Percentiles rank a stretch among this genome's conserved stretches.
These are phyloP conservation scores for Halcyon malimbica DNA, from an alignment of 2,113 vertebrate genomes.

Conservation along the genomic window DNA sequence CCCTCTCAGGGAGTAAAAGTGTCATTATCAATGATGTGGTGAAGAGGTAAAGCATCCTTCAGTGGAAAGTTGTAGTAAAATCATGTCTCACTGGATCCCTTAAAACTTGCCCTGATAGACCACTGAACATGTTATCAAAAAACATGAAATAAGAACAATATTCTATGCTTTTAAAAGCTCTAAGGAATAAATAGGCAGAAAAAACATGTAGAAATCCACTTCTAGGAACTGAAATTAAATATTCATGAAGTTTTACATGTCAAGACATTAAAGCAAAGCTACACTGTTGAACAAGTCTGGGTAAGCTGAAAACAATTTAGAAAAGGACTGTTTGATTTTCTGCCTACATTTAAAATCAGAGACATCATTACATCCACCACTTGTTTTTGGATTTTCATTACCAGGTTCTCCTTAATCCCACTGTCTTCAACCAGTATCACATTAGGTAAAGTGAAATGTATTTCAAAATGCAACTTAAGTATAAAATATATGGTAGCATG, in stretches of 20 bases:
- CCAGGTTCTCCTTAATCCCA: neutral
- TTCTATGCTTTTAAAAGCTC: neutral
- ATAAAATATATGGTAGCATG: neutral
- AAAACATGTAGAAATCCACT: neutral
- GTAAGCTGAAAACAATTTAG: neutral
- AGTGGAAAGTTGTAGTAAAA: neutral
- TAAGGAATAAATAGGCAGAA: neutral
- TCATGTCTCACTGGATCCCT: neutral
- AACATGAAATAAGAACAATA: neutral
- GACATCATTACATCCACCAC: neutral
- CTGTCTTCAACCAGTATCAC: neutral
- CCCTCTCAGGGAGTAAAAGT: neutral
- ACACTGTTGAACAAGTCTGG: neutral
- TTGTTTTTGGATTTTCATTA: neutral
- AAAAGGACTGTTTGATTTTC: neutral
- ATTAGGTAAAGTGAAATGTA: neutral
- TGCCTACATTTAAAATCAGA: neutral
- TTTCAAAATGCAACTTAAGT: neutral
- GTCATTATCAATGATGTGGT: neutral
- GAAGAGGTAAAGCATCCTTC: neutral
- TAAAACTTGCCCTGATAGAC: neutral
- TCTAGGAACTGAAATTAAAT: neutral
- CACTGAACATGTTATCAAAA: neutral
- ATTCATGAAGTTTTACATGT: neutral
- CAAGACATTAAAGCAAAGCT: neutral